Base-by-base conservation (phyloP, 2,888 invertebrate genomes). In the Andrena chrysosceles region DNA sequence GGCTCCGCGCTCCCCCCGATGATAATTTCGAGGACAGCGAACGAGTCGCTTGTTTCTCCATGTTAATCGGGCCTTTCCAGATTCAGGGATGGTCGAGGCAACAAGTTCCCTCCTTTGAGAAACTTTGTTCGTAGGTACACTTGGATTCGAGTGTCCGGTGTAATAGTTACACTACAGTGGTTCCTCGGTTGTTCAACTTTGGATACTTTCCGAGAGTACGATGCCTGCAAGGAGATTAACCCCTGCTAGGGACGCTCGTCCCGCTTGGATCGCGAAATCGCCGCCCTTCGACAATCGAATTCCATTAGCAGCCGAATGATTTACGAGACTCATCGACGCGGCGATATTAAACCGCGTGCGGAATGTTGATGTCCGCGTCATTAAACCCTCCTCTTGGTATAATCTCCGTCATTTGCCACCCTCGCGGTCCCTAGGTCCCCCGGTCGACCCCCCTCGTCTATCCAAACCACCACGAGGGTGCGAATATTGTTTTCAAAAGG, bases 261-360 rank as follows among this genome's bases (percentile, higher is more conserved):
- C 26, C n/a, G 26, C 5, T 23, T 4, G 20, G 48, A 59, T 79
- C 68, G 78, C 48, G 60, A 69, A 60, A 64, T n/a, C 49, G 29
- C 4, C 31, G 33, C 10, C 48, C 49, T 29, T 29, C 33, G 49
- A 35, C 68, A 23, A 13, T 52, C 67, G 68, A 72, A 81, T 78
- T 80, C 66, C 73, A 84, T 83, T 77, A 64, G 56, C 54, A 26
- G 42, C 16, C 54, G 70, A 79, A 85, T 84, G 84, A 84, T 85
- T 82, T 84, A 83, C 81, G 84, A 76, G 77, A 75, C 77, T 79
- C 76, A 59, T 81, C 83, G 83, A 52, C 70, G 64, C 78, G 62
- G 29, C 85, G 86, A 86, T 86, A 86, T 86, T 86, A 80, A 71
- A 82, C 66, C 77, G 72, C 79, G 69, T 16, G 16, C 42, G 74